Conservation (phyloP, 2,113 vertebrate species). For the Lagopus leucura region DNA sequence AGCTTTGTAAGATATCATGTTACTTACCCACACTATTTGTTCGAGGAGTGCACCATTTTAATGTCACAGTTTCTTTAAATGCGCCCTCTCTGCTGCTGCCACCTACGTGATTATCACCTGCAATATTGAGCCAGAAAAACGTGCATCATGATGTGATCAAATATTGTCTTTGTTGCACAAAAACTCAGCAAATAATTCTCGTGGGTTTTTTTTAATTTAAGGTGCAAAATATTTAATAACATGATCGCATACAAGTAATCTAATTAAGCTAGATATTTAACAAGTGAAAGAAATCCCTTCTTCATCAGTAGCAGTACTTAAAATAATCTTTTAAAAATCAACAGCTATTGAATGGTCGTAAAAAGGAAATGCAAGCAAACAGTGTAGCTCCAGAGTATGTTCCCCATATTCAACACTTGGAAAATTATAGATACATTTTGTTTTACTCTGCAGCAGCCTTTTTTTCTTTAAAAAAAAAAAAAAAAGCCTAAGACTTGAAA, state of each 20-base stretch:
- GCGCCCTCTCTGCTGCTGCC: slow-evolving; percentile 89
- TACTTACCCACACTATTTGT: slow-evolving; percentile 94
- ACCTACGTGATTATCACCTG: slow-evolving; percentile 89
- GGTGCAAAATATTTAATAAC: background rate
- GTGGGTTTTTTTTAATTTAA: background rate
- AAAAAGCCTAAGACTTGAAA: background rate
- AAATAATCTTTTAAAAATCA: background rate
- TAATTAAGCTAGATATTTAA: background rate
- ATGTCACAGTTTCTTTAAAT: slow-evolving; percentile 93
- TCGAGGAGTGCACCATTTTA: slow-evolving; percentile 98
- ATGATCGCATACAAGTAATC: background rate
- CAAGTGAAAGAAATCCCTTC: background rate
- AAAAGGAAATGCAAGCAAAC: background rate
- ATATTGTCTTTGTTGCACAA: background rate
- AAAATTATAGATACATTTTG: background rate
- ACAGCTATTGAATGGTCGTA: background rate
- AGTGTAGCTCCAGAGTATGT: background rate
- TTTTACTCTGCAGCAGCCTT: background rate
- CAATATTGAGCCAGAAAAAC: slow-evolving; percentile 3
- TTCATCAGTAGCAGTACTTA: background rate
- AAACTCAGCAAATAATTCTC: background rate
- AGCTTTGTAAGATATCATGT: background rate
- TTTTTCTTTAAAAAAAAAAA: background rate
- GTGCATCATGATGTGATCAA: background rate
- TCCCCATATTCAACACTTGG: background rate